These are phyloP conservation scores for Meteorus colon DNA, from an alignment of 2,888 invertebrate genomes.

Conservation along the genomic window DNA sequence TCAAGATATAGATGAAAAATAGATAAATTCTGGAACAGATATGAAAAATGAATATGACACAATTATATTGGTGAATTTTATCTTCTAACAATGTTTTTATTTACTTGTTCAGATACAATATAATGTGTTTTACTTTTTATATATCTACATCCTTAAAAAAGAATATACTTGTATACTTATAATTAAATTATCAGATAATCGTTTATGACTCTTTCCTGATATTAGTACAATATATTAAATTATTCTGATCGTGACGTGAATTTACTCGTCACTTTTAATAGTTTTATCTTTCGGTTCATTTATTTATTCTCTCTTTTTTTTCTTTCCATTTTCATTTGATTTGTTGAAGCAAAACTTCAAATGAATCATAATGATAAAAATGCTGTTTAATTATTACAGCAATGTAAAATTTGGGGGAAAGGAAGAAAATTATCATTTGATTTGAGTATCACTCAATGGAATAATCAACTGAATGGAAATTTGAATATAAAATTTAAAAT, in stretches of 20 bases:
- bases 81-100: slow-evolving; percentile 58
- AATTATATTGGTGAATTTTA: slow-evolving; percentile 40
- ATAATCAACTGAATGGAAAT: neutral
- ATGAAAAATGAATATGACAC: slow-evolving; percentile 13
- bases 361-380: neutral
- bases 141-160: slow-evolving; percentile 59
- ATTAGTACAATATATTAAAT: slow-evolving; percentile 34
- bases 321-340: neutral
- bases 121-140: slow-evolving; percentile 50
- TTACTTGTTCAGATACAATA: slow-evolving; percentile 55
- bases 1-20: slow-evolving; percentile 17
- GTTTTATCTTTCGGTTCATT: neutral
- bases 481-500: neutral
- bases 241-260: slow-evolving; percentile 31
- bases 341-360: too few species aligned
- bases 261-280: slow-evolving; percentile 18
- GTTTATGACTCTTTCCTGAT: slow-evolving; percentile 38
- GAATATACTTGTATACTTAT: slow-evolving; percentile 56
- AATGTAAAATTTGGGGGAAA: neutral
- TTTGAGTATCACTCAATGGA: slow-evolving; percentile 34
- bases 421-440: too few species aligned
- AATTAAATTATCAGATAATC: slow-evolving; percentile 52
- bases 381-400: slow-evolving; percentile 41
- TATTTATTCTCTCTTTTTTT: neutral
- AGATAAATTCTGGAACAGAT: neutral